A percentile compares a stretch with the other conserved stretches of the same genome.
These are phyloP conservation scores for Calycopis cecrops DNA, from an alignment of 1,140 invertebrate species.

Conservation along the genomic window DNA sequence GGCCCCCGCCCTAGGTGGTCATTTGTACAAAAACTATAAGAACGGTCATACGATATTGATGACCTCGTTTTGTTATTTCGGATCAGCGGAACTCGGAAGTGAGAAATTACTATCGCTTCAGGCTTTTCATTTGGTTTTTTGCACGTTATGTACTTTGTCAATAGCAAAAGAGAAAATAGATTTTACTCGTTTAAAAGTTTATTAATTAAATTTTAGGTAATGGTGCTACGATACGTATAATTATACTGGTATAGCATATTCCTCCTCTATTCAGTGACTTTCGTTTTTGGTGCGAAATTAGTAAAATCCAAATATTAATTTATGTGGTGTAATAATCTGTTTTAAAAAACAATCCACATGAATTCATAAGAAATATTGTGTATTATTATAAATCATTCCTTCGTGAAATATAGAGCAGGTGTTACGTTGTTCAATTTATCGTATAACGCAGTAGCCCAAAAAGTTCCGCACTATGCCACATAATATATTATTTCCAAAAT, in stretches of 20 bases:
- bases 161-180: neutral
- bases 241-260: no score
- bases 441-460: neutral
- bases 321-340: no score
- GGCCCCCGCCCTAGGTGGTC: constrained; percentile 55
- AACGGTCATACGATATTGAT: constrained; percentile 50
- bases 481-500: no score
- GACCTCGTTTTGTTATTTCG: constrained; percentile 47
- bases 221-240: no score
- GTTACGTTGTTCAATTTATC: constrained; percentile 8
- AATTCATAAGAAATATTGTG: no score
- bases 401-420: neutral
- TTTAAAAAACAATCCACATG: no score
- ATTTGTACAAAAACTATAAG: constrained; percentile 69
- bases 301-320: no score
- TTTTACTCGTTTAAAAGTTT: no score
- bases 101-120: constrained; percentile 27
- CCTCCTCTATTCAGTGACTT: no score
- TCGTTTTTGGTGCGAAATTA: no score
- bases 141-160: constrained; percentile 3
- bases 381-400: neutral
- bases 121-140: neutral
- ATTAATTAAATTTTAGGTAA: no score
- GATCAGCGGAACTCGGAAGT: constrained; percentile 26
- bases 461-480: neutral